Base-by-base conservation (phyloP, 2,113 vertebrate genomes). In the human region DNA sequence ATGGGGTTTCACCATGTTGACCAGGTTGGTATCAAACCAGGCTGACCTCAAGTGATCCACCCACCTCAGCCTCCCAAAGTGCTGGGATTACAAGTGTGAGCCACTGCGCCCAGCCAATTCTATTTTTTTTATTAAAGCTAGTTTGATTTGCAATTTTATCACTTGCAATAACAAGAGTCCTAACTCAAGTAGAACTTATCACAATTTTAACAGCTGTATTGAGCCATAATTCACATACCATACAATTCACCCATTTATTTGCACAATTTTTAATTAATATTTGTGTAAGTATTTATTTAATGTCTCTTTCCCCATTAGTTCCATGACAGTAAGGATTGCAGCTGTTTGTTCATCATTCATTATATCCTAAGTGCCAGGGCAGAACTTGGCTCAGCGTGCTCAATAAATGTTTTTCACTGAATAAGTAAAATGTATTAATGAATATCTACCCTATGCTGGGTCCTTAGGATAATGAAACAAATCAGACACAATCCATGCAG, bases 121-220 rank as follows among this genome's bases (percentile, higher is more conserved):
- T 59, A 45, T 57, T 95, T 94, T 87, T 66, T 93, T 94, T 84
- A 66, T 76, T 86, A 86, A 93, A 96, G 17, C 50, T 94, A 93
- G 45, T 87, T 97, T 94, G 43, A 97, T 68, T 91, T 84, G 13
- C 48, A 25, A 94, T 75, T 96, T 73, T 92, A 94, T 82, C 80
- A 81, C n/a, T 94, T 84, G 16, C 5, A 55, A 43, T 78, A 95
- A 59, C 20, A 76, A 89, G 30, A 76, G 79, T 70, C 48, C 27
- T 94, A 87, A 94, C 25, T 94, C 59, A 94, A 55, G 45, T 2
- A 94, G 93, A 84, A 94, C 73, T 84, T 87, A 75, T 4, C 40
- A 94, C 14, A 96, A 75, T 94, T 93, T 90, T 75, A 90, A 95
- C 32, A 93, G 32, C 25, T 95, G 55, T 92, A 61, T 92, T 92